Evolutionary conservation across 1,140 invertebrate species (phyloP), one percentile per base, ranked within the genome.

Genomic region (Bicyclus anynana): DNA sequence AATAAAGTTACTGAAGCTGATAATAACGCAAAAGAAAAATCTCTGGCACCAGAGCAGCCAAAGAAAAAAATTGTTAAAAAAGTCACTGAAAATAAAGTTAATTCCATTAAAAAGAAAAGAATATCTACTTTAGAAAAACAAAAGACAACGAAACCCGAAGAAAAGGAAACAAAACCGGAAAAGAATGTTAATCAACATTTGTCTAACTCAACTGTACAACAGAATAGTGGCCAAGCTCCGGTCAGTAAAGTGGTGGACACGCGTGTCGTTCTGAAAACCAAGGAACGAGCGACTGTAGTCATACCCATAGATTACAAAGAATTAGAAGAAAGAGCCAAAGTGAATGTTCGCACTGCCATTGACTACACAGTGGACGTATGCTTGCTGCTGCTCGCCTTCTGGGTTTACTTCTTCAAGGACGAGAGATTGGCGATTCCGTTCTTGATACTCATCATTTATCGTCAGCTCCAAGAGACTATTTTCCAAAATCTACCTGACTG

Each of bases 361-460:
- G 92, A 92, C 68, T 94, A 94, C 66, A 80, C 92, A 6, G 94
- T 93, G 0, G 94, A 95, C 73, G 67, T 94, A 44, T 92, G 92
- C 27, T 90, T 95, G 62, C 89, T 95, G 48, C 44, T 93, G 12
- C 91, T 95, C 1, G 94, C 94, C 4, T 93, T 92, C 77, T 94
- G 93, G 91, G 89, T 95, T 29, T 96, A 95, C 77, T 77, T 95
- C 9, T 95, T 95, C 69, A 94, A 94, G 69, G 93, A 94, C 67
- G 94, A 95, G 74, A 87, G 92, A 49, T 84, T 95, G 14, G 93
- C 94, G 1, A 90, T 96, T 56, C 95, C 94, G 16, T 91, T 95
- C 61, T 90, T 96, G 50, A 90, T 92, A 5, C 84, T 96, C 0
- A 92, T 95, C 68, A 91, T 95, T 44, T 95, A 94, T 72, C 90